phyloP scores from a whole-genome alignment of 2,888 invertebrate genomes.

The Cheilosia impressa region DNA sequence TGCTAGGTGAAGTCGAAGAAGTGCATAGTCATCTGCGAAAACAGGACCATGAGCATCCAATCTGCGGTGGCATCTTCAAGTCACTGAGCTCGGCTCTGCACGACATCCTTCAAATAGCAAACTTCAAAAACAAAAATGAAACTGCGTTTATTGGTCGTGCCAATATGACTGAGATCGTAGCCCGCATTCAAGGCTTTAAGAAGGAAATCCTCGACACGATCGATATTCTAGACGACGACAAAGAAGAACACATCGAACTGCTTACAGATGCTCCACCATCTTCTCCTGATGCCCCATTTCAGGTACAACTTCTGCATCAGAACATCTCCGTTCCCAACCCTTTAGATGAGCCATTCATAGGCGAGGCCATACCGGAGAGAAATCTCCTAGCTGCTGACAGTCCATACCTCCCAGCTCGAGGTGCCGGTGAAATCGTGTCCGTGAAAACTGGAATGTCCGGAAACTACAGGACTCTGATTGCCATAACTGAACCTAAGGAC shows the following conservation, averaged over 20 bases:
- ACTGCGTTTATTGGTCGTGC: neutral
- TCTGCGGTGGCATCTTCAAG: slow-evolving; percentile 71
- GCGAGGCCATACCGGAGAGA: slow-evolving; percentile 61
- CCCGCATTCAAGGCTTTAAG: slow-evolving; percentile 77
- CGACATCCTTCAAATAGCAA: slow-evolving; percentile 78
- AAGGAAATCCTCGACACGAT: slow-evolving; percentile 44
- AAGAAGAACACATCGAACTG: slow-evolving; percentile 1
- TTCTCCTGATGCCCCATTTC: slow-evolving; percentile 30
- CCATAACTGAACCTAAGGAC: slow-evolving; percentile 78
- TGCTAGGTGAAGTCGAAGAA: slow-evolving; percentile 77
- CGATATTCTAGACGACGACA: slow-evolving; percentile 26
- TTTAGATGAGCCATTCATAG: slow-evolving; percentile 70
- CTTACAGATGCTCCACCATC: slow-evolving; percentile 34
- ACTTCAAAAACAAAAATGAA: slow-evolving; percentile 43
- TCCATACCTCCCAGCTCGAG: slow-evolving; percentile 78
- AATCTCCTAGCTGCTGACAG: slow-evolving; percentile 78
- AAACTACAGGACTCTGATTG: slow-evolving; percentile 79
- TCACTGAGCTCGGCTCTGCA: slow-evolving; percentile 76
- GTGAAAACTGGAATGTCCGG: slow-evolving; percentile 80
- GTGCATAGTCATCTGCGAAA: slow-evolving; percentile 73
- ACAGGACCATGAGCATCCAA: slow-evolving; percentile 73
- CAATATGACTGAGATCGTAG: slow-evolving; percentile 77
- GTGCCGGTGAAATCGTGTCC: slow-evolving; percentile 80
- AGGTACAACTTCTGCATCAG: slow-evolving; percentile 5
- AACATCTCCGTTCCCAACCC: slow-evolving; percentile 32